phyloP scores from a whole-genome alignment of 2,113 vertebrate genomes.

The Mormoops blainvillei region DNA sequence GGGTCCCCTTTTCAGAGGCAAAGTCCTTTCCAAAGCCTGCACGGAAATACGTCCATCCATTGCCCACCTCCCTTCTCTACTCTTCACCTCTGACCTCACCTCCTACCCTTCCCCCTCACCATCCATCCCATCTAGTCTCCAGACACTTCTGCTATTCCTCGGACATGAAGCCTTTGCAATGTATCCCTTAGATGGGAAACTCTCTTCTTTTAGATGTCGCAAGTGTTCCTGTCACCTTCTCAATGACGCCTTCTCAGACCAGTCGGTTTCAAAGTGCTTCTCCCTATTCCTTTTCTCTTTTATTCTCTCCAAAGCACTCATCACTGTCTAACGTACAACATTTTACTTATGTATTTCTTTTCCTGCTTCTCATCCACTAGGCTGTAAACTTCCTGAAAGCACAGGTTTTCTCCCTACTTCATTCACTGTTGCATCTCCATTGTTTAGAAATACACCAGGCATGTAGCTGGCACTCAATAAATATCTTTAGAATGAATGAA shows the following conservation, averaged over 20 bases:
- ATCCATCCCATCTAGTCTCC: not conserved
- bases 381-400: not conserved
- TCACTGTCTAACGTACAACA: not conserved
- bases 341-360: not conserved
- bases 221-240: not conserved
- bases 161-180: not conserved
- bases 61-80: not conserved
- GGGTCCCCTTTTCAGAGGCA: not conserved
- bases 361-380: not conserved
- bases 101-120: not conserved
- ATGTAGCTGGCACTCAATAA: not conserved
- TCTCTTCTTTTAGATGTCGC: not conserved
- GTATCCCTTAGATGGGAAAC: not conserved
- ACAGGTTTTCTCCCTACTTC: not conserved
- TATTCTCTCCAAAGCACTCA: not conserved
- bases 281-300: not conserved
- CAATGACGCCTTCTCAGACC: not conserved
- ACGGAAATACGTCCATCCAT: not conserved
- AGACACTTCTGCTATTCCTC: not conserved
- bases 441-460: not conserved
- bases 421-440: not conserved
- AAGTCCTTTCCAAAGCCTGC: not conserved
- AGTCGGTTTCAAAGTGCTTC: not conserved
- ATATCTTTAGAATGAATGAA: not conserved
- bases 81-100: not conserved